Conservation (phyloP, 1,140 invertebrate genomes). For the Drosophila baimaii region DNA sequence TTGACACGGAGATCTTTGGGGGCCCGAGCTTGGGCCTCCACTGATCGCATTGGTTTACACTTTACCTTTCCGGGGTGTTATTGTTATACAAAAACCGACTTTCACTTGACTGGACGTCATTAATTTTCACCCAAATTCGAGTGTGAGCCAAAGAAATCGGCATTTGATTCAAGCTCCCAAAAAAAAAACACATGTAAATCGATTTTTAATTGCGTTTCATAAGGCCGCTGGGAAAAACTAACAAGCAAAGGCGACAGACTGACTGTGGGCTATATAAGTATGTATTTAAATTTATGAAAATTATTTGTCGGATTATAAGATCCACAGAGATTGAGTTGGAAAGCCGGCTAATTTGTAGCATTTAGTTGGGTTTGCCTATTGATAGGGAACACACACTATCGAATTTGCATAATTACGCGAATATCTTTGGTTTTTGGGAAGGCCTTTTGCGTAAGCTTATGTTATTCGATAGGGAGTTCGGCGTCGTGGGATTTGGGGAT, state of each 20-base stretch:
- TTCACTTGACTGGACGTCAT: constrained; percentile 76
- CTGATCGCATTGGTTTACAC: constrained; percentile 50
- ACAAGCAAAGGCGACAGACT: constrained; percentile 36
- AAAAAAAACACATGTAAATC: constrained; percentile 60
- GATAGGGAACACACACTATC: constrained; percentile 13
- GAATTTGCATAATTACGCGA: constrained; percentile 76
- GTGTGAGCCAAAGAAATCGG: constrained; percentile 40
- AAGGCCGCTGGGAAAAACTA: constrained; percentile 38
- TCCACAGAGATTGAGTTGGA: constrained; percentile 28
- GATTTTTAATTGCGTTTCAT: constrained; percentile 77
- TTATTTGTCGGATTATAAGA: constrained; percentile 51
- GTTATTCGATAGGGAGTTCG: constrained; percentile 51
- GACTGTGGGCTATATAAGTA: constrained; percentile 43
- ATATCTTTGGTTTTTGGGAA: constrained; percentile 53
- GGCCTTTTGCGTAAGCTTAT: constrained; percentile 61
- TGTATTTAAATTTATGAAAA: constrained; percentile 60
- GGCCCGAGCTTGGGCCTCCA: constrained; percentile 19
- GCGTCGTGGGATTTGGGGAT: constrained; percentile 40
- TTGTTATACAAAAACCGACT: constrained; percentile 63
- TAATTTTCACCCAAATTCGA: constrained; percentile 67
- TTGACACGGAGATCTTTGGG: constrained; percentile 65
- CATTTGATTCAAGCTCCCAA: constrained; percentile 27
- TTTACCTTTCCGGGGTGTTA: constrained; percentile 32
- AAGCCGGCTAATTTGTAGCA: constrained; percentile 68
- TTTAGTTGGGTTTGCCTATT: constrained; percentile 54